These are phyloP conservation scores for Dasypolia templi DNA, from an alignment of 2,888 invertebrate species.

Conservation along the genomic window DNA sequence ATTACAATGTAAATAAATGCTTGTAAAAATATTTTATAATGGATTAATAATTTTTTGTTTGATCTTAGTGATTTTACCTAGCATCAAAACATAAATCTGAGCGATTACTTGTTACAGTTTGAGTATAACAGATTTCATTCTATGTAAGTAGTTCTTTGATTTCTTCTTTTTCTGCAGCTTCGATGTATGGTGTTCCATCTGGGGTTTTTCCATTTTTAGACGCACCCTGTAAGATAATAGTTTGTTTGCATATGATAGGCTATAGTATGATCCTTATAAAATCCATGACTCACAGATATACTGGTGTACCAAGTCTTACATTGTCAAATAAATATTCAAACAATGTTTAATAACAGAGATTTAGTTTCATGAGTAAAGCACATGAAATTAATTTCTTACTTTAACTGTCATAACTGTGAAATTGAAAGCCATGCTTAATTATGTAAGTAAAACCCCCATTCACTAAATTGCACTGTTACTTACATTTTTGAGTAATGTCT, in stretches of 20 bases:
- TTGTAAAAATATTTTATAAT: constrained; percentile 87
- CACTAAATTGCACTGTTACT: constrained; percentile 71
- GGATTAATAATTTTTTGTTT: constrained; percentile 75
- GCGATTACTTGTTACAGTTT: constrained; percentile 68
- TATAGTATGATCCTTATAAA: background rate
- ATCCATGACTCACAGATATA: constrained; percentile 3
- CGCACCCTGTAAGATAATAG: constrained; percentile 92
- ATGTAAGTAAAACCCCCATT: constrained; percentile 12
- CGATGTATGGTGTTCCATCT: constrained; percentile 96
- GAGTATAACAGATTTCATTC: constrained; percentile 50
- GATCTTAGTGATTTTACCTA: constrained; percentile 78
- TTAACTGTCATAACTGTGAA: constrained; percentile 32
- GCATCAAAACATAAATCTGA: constrained; percentile 81
- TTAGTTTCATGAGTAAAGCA: constrained; percentile 1
- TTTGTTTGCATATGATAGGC: constrained; percentile 18
- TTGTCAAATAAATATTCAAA: background rate
- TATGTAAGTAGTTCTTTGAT: constrained; percentile 94
- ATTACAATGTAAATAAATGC: constrained; percentile 88
- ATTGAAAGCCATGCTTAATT: constrained; percentile 57
- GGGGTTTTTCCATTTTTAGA: constrained; percentile 95
- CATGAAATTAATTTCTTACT: constrained; percentile 20
- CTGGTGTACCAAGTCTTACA: background rate
- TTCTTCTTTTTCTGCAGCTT: constrained; percentile 97
- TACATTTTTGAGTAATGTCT: constrained; percentile 96
- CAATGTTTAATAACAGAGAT: background rate